phyloP scores from a whole-genome alignment of 2,113 vertebrate genomes.

The Girardinichthys multiradiatus region DNA sequence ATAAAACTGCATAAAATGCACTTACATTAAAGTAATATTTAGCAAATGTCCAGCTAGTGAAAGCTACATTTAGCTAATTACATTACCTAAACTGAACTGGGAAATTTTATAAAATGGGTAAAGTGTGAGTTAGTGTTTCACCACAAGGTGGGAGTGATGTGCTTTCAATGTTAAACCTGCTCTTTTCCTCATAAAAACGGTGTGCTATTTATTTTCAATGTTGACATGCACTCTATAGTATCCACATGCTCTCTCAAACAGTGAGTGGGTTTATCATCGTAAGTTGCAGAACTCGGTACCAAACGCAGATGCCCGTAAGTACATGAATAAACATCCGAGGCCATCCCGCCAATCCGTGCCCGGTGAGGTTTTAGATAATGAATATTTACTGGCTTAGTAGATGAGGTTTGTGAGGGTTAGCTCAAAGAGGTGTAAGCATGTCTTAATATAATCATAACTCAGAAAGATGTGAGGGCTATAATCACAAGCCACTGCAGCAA shows the following conservation, averaged over 20 bases:
- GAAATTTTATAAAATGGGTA: not conserved
- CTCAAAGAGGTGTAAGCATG: conserved; percentile 52
- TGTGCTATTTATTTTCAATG: conserved; percentile 28
- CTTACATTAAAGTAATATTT: not conserved
- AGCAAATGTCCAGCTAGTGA: not conserved
- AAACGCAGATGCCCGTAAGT: conserved; percentile 12
- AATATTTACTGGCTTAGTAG: conserved; percentile 33
- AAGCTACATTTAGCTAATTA: not conserved
- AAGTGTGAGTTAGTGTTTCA: not conserved
- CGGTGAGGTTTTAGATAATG: conserved; percentile 4
- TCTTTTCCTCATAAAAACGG: not conserved
- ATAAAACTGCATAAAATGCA: not conserved
- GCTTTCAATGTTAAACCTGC: not conserved
- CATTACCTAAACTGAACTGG: not conserved
- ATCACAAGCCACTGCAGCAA: conserved; percentile 53
- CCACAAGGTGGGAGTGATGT: conserved; percentile 70
- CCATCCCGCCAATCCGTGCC: not conserved
- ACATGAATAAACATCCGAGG: conserved; percentile 17
- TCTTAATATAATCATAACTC: conserved; percentile 63
- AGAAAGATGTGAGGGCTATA: conserved; percentile 44
- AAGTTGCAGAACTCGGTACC: conserved; percentile 39
- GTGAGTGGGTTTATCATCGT: conserved; percentile 4
- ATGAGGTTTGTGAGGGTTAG: conserved; percentile 34
- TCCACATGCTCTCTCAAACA: conserved; percentile 4
- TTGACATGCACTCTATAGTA: conserved; percentile 30